Evolutionary conservation across 53 echinoderm and acorn worm species (phyloP).

Genomic region (Antedon mediterranea): DNA sequence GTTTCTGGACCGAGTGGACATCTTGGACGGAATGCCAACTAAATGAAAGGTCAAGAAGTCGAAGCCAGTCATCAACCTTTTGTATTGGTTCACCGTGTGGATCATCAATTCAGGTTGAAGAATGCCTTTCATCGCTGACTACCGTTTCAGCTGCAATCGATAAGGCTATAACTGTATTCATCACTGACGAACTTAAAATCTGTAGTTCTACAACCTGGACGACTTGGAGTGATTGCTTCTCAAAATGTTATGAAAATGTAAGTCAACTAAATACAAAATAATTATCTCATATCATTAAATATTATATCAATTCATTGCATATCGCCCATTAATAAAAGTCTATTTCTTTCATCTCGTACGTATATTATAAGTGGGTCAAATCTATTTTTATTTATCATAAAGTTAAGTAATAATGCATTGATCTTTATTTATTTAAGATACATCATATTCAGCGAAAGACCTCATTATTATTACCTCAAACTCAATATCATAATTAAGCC

Average conservation of each 20-base stretch:
- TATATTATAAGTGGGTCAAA: no score
- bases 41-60: not conserved
- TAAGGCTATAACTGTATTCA: not conserved
- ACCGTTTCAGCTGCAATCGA: no score
- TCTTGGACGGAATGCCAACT: not conserved
- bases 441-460: no score
- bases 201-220: not conserved
- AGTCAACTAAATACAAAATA: not conserved
- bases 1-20: not conserved
- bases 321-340: no score
- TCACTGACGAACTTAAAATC: not conserved
- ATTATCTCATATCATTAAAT: no score
- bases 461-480: no score
- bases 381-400: no score
- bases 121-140: not conserved
- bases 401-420: no score
- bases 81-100: not conserved
- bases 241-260: not conserved
- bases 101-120: not conserved
- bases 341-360: no score
- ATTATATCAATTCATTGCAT: no score
- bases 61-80: not conserved
- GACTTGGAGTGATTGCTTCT: not conserved
- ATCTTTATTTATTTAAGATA: no score
- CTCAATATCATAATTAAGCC: no score